phyloP scores from a whole-genome alignment of 1,140 invertebrate genomes.

The Choristoneura fumiferana region DNA sequence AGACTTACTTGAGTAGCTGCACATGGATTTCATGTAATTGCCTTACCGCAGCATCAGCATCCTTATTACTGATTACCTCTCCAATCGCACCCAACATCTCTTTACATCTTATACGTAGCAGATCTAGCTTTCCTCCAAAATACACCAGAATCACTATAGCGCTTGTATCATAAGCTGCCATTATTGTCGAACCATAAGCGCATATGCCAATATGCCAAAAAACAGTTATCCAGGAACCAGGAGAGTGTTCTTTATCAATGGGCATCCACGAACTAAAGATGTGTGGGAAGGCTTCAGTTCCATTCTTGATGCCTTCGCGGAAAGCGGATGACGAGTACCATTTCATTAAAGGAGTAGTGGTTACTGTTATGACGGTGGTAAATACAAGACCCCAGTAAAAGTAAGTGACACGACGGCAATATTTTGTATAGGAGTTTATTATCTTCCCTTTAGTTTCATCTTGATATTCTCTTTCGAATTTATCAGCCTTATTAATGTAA shows the following conservation, averaged over 20 bases:
- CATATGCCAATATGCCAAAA: conserved; percentile 44
- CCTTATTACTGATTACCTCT: conserved; percentile 28
- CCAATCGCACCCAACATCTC: conserved; percentile 39
- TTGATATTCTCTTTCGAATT: conserved; percentile 46
- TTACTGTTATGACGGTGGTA: conserved; percentile 43
- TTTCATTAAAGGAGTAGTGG: conserved; percentile 41
- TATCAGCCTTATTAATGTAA: conserved; percentile 58
- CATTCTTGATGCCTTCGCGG: conserved; percentile 47
- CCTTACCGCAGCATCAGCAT: conserved; percentile 29
- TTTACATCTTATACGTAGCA: conserved; percentile 55
- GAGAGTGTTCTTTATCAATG: conserved; percentile 52
- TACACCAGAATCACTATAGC: conserved; percentile 59
- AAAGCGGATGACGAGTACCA: conserved; percentile 45
- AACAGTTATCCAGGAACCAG: conserved; percentile 55
- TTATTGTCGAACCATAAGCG: conserved; percentile 45
- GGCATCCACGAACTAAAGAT: conserved; percentile 66
- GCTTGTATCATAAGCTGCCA: conserved; percentile 54
- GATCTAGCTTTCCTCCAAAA: conserved; percentile 57
- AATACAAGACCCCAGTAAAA: conserved; percentile 56
- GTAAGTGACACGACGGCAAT: conserved; percentile 49
- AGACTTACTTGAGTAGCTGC: conserved; percentile 55
- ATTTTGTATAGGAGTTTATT: conserved; percentile 51
- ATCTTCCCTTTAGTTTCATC: conserved; percentile 38
- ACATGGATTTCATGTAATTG: conserved; percentile 51
- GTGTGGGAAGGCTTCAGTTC: conserved; percentile 57